Evolutionary conservation across 1,140 invertebrate genomes (phyloP).

Genomic region (Aricia agestis): DNA sequence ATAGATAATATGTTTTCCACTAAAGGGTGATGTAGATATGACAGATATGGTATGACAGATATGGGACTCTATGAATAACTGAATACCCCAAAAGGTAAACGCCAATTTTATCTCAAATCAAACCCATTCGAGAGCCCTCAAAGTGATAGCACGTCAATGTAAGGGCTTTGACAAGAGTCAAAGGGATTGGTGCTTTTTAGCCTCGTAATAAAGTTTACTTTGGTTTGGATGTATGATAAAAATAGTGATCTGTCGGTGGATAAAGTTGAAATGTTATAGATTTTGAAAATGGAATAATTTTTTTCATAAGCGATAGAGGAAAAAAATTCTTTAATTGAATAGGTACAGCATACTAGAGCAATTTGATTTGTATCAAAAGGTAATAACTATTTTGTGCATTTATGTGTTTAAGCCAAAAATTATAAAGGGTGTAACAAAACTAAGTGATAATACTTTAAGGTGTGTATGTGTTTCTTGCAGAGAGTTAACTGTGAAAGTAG

Average conservation of each 20-base stretch:
- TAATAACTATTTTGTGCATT: too few species aligned
- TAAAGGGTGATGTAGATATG: conserved; percentile 38
- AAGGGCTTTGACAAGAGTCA: background rate
- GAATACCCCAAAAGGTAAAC: conserved; percentile 44
- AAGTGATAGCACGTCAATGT: conserved; percentile 32
- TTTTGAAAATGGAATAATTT: background rate
- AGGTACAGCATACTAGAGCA: too few species aligned
- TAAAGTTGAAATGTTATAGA: background rate
- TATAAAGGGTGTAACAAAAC: too few species aligned
- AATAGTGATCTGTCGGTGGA: background rate
- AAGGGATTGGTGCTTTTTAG: background rate
- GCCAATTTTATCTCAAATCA: conserved; percentile 49
- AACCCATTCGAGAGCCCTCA: conserved; percentile 33
- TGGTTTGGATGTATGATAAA: background rate
- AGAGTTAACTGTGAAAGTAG: too few species aligned
- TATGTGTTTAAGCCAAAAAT: too few species aligned
- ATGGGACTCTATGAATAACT: conserved; percentile 56
- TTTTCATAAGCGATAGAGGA: background rate
- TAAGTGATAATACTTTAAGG: too few species aligned
- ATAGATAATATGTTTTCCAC: conserved; percentile 25
- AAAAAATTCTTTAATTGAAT: background rate
- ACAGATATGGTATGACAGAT: conserved; percentile 39
- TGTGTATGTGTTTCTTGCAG: too few species aligned
- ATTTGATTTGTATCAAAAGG: too few species aligned
- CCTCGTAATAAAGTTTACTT: background rate